Evolutionary conservation across 2,113 vertebrate genomes (phyloP).

Genomic region (Pholis gunnellus): DNA sequence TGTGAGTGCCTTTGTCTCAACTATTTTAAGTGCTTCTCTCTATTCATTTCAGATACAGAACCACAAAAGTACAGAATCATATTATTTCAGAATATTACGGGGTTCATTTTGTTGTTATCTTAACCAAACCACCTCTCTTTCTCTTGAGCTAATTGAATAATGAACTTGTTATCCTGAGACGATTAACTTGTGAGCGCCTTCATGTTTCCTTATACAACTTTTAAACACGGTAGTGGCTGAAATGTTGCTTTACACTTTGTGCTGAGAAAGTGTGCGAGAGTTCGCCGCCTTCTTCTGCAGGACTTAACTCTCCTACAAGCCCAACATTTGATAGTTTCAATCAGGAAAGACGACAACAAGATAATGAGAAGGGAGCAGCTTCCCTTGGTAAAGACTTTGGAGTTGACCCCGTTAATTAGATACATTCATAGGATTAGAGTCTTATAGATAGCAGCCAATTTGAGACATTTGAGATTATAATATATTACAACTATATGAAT

Average conservation of each 20-base stretch:
- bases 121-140: background rate
- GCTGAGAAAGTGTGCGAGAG: background rate
- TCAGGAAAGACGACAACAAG: background rate
- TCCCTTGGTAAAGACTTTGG: background rate
- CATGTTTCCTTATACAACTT: background rate
- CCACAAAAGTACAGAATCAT: background rate
- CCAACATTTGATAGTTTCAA: background rate
- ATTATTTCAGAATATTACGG: background rate
- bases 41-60: background rate
- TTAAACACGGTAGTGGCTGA: background rate
- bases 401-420: background rate
- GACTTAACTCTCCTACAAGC: background rate
- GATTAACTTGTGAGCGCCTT: background rate
- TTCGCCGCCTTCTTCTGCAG: background rate
- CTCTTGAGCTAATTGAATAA: conserved; percentile 4
- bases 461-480: background rate
- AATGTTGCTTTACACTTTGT: background rate
- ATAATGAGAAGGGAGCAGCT: background rate
- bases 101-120: background rate
- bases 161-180: background rate
- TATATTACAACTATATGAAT: background rate
- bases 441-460: background rate
- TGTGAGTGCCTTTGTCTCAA: background rate
- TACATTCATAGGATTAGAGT: background rate
- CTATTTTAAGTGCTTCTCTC: background rate